Base-by-base conservation (phyloP, 1,140 invertebrate genomes). In the Stratiolaelaps scimitus region DNA sequence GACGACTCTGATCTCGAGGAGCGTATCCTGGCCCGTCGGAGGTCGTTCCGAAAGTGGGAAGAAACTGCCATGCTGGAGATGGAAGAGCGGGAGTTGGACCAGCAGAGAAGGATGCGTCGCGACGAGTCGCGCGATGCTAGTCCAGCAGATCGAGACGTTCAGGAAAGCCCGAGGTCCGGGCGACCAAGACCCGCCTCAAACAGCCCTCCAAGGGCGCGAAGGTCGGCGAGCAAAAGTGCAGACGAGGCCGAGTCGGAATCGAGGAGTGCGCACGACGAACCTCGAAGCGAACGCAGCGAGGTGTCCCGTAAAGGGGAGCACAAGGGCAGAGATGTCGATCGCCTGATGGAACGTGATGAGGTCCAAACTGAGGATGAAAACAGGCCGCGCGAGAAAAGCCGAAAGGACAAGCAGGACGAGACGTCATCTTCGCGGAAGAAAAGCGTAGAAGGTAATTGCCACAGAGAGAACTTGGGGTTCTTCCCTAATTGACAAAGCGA, bases 1-100 rank as follows among this genome's bases (percentile, higher is more conserved):
- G 53, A 60, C 5, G 20, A 60, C 2, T 60, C 53, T 15, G 53
- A 60, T 60, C 53, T 60, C 2, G 53, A 60, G 15, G 53, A 60
- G 23, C 53, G 53, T 34, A 60, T 60, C 53, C 4, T 17, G 34
- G 26, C 20, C 4, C 53, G 53, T 15, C 53, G 53, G 15, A 60
- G 10, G 10, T 15, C 26, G 2, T 60, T 60, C 23, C 15, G 53
- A 26, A 60, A 10, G 26, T 60, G 53, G 53, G 53, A 60, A 10
- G 53, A 60, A 60, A 29, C 53, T 17, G 53, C 53, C 15, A 17
- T 60, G 53, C 26, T 2, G 26, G 20, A 26, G 15, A 15, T 60
- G 26, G 53, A 60, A 15, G 53, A 60, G 53, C 26, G 34, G 26
- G 53, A 60, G 53, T 15, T 17, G 23, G 53, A 60, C 26, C 53